Percentiles rank a stretch among this genome's conserved stretches.
These are phyloP conservation scores for Drosophila sordidapex DNA, from an alignment of 2,888 invertebrate genomes.

Conservation along the genomic window DNA sequence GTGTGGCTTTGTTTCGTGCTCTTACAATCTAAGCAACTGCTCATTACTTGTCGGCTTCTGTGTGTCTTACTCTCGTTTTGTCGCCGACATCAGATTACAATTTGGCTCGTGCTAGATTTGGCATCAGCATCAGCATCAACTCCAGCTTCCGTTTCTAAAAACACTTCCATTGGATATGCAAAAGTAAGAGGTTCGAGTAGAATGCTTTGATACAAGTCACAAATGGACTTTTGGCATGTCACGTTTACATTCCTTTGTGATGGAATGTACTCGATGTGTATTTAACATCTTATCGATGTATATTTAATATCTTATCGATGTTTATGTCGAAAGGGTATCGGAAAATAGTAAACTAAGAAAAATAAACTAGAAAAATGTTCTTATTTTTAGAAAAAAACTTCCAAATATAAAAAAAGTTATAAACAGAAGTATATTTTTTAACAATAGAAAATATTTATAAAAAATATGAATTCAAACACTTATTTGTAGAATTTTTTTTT, in stretches of 20 bases:
- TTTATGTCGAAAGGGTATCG: neutral
- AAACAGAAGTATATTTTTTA: neutral
- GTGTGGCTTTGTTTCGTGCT: constrained; percentile 39
- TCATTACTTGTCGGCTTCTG: constrained; percentile 73
- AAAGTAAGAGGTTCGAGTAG: constrained; percentile 16
- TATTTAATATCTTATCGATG: neutral
- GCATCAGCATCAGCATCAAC: constrained; percentile 9
- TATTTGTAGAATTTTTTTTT: neutral
- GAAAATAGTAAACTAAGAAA: neutral
- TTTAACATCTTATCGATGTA: neutral
- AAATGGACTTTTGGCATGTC: neutral
- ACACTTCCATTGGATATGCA: constrained; percentile 10
- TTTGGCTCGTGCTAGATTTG: constrained; percentile 72
- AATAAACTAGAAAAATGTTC: neutral
- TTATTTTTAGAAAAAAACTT: neutral
- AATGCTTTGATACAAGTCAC: constrained; percentile 13
- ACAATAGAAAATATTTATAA: neutral
- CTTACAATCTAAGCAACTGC: constrained; percentile 66
- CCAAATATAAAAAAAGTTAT: neutral
- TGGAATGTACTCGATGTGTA: neutral
- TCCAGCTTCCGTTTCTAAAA: constrained; percentile 23
- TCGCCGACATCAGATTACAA: constrained; percentile 46
- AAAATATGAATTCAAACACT: accelerated
- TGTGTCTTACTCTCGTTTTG: constrained; percentile 56
- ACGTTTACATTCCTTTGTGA: neutral